Base-by-base conservation (phyloP, 2,797 vertebrate species). In the Falco biarmicus region DNA sequence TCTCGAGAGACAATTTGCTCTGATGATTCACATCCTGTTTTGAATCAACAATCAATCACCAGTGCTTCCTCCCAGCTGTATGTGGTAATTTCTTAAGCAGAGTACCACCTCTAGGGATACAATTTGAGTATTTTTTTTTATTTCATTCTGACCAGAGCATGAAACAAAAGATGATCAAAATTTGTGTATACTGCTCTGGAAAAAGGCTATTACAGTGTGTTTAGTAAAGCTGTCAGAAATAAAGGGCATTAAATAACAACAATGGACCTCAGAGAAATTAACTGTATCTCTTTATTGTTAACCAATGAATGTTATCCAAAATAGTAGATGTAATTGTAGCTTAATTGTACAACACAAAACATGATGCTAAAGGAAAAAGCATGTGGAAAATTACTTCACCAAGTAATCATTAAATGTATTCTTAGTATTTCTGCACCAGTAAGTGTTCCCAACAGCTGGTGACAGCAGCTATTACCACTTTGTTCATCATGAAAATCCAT, bases 221-320 rank as follows among this genome's bases (percentile, higher is more conserved):
- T 57, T 60, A 75, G 54, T 59, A 96, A 94, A 95, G 87, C 53
- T 79, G 59, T 31, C 43, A 87, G 59, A 83, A 95, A 85, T 60
- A 97, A 94, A 96, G 43, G 68, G 87, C 60, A 39, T 97, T 96
- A 98, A 98, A 98, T 97, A 98, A 98, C 97, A 98, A 98, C 97
- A 98, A 45, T 96, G 97, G 91, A 97, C 95, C 96, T 98, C 97
- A 82, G 91, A 98, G 95, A 97, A 97, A 97, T 98, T 96, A 98
- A 98, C 97, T 98, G 98, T 98, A 98, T 97, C 96, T 98, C 98
- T 99, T 99, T 98, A 99, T 99, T 99, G 98, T 98, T 98, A 98
- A 98, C 97, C 98, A 98, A 98, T 96, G 96, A 97, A 98, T 98
- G 98, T 98, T 98, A 98, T 98, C 98, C 98, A 98, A 98, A 98